Conservation (phyloP, 2,888 invertebrate species). For the Diaperis boleti region DNA sequence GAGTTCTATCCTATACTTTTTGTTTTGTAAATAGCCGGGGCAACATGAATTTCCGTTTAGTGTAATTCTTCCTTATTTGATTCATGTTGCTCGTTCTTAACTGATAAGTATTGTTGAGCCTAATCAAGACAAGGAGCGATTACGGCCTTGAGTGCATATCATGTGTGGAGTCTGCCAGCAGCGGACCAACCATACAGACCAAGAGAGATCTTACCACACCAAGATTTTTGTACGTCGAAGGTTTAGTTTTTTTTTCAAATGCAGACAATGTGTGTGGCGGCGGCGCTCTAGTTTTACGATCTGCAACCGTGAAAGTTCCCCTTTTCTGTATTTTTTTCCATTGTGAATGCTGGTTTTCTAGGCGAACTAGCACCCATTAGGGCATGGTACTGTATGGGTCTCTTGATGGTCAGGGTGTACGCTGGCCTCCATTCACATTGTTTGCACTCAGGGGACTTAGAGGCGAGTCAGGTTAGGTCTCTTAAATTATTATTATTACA, state of each 20-base stretch:
- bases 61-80: conserved; percentile 19
- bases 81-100: conserved; percentile 36
- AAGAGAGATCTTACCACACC: conserved; percentile 59
- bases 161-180: conserved; percentile 65
- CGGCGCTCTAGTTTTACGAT: conserved; percentile 53
- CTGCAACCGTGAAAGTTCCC: conserved; percentile 25
- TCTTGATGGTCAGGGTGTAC: conserved; percentile 50
- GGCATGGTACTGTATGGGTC: conserved; percentile 57
- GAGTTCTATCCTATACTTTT: conserved; percentile 14
- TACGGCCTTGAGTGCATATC: conserved; percentile 67
- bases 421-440: conserved; percentile 90
- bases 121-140: conserved; percentile 46
- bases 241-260: conserved; percentile 57
- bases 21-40: no score
- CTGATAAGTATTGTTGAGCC: conserved; percentile 43
- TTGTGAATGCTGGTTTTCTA: conserved; percentile 11
- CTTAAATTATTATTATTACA: conserved; percentile 46
- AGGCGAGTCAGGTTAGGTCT: conserved; percentile 57
- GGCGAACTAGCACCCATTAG: conserved; percentile 9
- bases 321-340: conserved; percentile 12
- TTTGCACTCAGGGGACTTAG: conserved; percentile 78
- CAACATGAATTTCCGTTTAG: conserved; percentile 24
- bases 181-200: conserved; percentile 65
- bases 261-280: conserved; percentile 77
- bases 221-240: conserved; percentile 38